Evolutionary conservation across 1,140 invertebrate genomes (phyloP).

Genomic region (Mylabris phalerata): DNA sequence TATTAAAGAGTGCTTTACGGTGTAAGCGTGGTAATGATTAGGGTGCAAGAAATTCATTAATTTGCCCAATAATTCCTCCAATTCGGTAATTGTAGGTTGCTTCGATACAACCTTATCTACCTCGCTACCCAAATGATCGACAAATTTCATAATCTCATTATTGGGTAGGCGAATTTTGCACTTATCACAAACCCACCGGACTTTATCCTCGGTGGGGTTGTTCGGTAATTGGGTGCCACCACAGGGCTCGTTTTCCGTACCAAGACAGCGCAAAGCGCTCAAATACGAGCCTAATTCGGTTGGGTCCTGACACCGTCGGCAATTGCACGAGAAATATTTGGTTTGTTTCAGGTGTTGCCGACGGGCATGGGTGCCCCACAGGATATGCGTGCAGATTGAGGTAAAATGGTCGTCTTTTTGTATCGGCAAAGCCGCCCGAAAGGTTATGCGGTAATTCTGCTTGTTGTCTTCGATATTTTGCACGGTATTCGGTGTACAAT

Average conservation of each 20-base stretch:
- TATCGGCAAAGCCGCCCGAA: constrained; percentile 54
- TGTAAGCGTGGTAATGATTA: constrained; percentile 1
- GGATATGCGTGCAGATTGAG: constrained; percentile 58
- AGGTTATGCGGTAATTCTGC: constrained; percentile 22
- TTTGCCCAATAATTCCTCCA: constrained; percentile 57
- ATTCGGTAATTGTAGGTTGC: constrained; percentile 41
- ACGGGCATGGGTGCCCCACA: constrained; percentile 58
- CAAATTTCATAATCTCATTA: constrained; percentile 51
- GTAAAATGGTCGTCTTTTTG: constrained; percentile 57
- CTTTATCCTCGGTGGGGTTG: constrained; percentile 52
- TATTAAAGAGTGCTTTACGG: constrained; percentile 44
- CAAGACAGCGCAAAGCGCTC: constrained; percentile 55
- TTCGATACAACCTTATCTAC: constrained; percentile 50
- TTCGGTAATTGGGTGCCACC: constrained; percentile 47
- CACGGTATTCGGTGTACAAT: constrained; percentile 57
- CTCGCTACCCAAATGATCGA: constrained; percentile 54
- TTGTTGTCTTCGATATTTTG: constrained; percentile 49
- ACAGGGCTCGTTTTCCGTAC: constrained; percentile 40
- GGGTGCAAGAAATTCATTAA: constrained; percentile 23
- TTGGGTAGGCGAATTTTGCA: constrained; percentile 50
- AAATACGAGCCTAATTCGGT: constrained; percentile 57
- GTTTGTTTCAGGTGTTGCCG: constrained; percentile 50
- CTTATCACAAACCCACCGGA: constrained; percentile 56
- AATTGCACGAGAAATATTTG: constrained; percentile 61
- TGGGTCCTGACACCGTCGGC: constrained; percentile 55